Percentiles rank a stretch among this genome's conserved stretches.
These are phyloP conservation scores for Orbicella faveolata DNA, from an alignment of 64 coral and sea anemone genomes.

Conservation along the genomic window DNA sequence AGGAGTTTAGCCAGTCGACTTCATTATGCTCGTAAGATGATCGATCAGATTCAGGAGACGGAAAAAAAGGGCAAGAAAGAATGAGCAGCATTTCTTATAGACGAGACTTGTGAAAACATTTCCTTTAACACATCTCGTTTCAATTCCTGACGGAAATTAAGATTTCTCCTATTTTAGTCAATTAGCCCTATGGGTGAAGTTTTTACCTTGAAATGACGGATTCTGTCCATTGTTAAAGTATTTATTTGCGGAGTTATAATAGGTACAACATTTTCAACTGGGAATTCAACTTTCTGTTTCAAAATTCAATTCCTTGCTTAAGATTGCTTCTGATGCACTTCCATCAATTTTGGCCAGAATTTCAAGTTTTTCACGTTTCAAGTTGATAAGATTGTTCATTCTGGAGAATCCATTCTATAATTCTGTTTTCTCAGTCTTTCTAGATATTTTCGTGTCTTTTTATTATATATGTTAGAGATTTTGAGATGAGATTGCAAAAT, in stretches of 20 bases:
- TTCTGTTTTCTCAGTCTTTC: no score
- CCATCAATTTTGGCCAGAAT: no score
- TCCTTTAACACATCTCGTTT: neutral
- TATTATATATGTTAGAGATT: no score
- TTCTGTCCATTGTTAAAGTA: neutral
- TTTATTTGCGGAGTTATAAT: neutral
- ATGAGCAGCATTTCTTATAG: no score
- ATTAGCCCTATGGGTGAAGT: neutral
- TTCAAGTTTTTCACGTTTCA: no score
- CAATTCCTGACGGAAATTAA: neutral
- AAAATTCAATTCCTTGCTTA: no score
- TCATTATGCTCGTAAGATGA: slow-evolving; percentile 61
- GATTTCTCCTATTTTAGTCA: neutral
- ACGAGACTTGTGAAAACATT: neutral
- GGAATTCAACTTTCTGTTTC: no score
- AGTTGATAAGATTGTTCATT: no score
- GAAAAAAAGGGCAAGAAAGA: neutral
- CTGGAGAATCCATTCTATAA: no score
- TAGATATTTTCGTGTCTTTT: no score
- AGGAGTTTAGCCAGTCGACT: slow-evolving; percentile 58
- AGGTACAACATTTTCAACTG: neutral
- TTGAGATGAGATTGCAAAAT: no score
- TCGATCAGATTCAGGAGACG: neutral
- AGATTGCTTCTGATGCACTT: no score
- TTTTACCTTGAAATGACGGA: neutral